A percentile compares a stretch with the other conserved stretches of the same genome.
phyloP scores from a whole-genome alignment of 2,888 invertebrate genomes.

The Agrochola lota region DNA sequence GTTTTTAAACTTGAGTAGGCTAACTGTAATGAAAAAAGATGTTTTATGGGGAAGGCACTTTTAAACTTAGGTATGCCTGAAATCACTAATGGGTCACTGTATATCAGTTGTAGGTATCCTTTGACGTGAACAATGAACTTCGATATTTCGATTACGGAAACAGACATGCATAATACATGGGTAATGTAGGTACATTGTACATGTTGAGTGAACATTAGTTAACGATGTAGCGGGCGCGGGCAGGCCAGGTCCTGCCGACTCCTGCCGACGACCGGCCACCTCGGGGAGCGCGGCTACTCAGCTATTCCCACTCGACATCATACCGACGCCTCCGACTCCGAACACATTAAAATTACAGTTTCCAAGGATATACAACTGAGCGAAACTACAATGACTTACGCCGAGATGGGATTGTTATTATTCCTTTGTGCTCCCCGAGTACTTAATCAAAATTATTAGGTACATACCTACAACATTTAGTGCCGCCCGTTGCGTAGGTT shows the following conservation, averaged over 20 bases:
- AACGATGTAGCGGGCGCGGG: slow-evolving; percentile 67
- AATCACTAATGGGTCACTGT: background rate
- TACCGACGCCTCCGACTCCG: slow-evolving; percentile 83
- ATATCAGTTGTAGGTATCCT: background rate
- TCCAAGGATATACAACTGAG: slow-evolving; percentile 84
- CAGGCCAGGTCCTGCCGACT: slow-evolving; percentile 61
- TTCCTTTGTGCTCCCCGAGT: slow-evolving; percentile 85
- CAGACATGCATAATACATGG: slow-evolving; percentile 53
- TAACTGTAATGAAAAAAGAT: background rate
- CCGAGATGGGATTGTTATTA: slow-evolving; percentile 87
- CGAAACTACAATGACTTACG: slow-evolving; percentile 84
- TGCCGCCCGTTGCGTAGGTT: slow-evolving; percentile 74
- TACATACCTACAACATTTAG: slow-evolving; percentile 67
- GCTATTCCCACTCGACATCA: slow-evolving; percentile 81
- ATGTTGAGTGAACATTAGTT: slow-evolving; percentile 72
- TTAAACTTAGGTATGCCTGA: background rate
- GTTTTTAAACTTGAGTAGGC: background rate
- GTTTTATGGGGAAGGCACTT: background rate
- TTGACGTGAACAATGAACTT: slow-evolving; percentile 25
- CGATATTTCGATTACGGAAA: slow-evolving; percentile 46
- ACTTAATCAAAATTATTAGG: slow-evolving; percentile 88
- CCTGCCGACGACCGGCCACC: slow-evolving; percentile 69
- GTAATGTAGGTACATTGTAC: slow-evolving; percentile 55
- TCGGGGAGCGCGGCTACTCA: slow-evolving; percentile 76
- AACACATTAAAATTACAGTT: slow-evolving; percentile 90